These are phyloP conservation scores for Ceraclea dissimilis DNA, from an alignment of 2,888 invertebrate genomes.

Conservation along the genomic window DNA sequence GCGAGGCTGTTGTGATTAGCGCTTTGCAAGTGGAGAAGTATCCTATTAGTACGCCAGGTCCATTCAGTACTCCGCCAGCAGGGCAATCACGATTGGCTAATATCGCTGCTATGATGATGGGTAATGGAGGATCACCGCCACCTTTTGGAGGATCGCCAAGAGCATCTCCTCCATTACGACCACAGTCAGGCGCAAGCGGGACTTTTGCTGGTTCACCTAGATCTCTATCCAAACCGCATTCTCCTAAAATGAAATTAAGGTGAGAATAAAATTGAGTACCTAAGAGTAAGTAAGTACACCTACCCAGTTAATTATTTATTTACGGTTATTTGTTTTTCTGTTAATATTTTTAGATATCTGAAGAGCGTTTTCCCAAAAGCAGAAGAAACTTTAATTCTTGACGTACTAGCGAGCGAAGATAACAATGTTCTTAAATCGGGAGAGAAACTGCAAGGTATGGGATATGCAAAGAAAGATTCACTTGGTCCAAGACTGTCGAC, in stretches of 20 bases:
- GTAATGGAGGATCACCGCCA: constrained; percentile 43
- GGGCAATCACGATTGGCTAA: constrained; percentile 49
- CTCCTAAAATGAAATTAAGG: constrained; percentile 91
- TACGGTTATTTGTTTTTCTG: background rate
- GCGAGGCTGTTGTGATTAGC: constrained; percentile 87
- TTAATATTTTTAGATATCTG: constrained; percentile 60
- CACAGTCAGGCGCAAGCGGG: constrained; percentile 54
- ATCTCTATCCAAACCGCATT: constrained; percentile 54
- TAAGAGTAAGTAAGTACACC: no score
- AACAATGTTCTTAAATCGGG: constrained; percentile 87
- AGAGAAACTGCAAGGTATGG: constrained; percentile 71
- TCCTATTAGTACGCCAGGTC: constrained; percentile 82
- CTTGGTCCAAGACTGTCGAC: constrained; percentile 22
- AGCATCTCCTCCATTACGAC: constrained; percentile 55
- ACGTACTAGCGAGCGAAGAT: constrained; percentile 76
- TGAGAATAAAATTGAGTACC: constrained; percentile 32
- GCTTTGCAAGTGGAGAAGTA: constrained; percentile 90
- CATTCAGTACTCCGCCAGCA: constrained; percentile 65
- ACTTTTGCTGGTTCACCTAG: constrained; percentile 51
- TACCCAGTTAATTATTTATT: no score
- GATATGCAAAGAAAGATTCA: constrained; percentile 72
- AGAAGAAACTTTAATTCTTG: constrained; percentile 79
- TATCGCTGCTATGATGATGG: constrained; percentile 42
- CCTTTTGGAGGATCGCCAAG: constrained; percentile 45
- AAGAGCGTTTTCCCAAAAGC: constrained; percentile 87